Percentiles rank a stretch among this genome's conserved stretches.
These are phyloP conservation scores for Todiramphus saurophagus DNA, from an alignment of 2,113 vertebrate species.

Conservation along the genomic window DNA sequence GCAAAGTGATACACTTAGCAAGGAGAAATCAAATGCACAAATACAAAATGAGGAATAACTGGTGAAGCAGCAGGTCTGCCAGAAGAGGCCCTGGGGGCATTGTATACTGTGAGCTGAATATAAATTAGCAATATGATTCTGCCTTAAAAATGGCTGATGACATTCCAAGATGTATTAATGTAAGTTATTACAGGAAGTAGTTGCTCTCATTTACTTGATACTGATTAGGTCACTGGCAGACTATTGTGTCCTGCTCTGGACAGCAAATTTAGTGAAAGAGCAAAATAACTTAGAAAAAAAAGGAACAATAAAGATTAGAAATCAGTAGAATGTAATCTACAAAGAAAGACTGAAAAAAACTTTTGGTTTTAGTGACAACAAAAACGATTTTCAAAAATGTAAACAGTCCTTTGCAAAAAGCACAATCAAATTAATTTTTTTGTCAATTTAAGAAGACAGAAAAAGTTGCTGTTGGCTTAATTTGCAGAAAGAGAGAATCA, in stretches of 20 bases:
- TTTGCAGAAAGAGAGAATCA: background rate
- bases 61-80: slow-evolving; percentile 20
- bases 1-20: slow-evolving; percentile 53
- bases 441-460: background rate
- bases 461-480: background rate
- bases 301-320: background rate
- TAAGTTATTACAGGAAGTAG: slow-evolving; percentile 1
- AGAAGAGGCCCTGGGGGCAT: slow-evolving; percentile 28
- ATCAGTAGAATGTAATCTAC: background rate
- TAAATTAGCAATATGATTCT: background rate
- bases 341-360: background rate
- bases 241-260: background rate
- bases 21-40: slow-evolving; percentile 53
- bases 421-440: background rate
- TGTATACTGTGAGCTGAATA: background rate
- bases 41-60: slow-evolving; percentile 43
- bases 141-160: slow-evolving; percentile 10
- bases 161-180: slow-evolving; percentile 3
- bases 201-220: background rate
- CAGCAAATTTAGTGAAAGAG: background rate
- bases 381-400: background rate
- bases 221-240: background rate
- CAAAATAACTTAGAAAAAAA: background rate
- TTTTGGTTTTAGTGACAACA: background rate
- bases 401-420: background rate